Evolutionary conservation across 2,113 vertebrate species (phyloP).

Genomic region (Kryptolebias marmoratus): DNA sequence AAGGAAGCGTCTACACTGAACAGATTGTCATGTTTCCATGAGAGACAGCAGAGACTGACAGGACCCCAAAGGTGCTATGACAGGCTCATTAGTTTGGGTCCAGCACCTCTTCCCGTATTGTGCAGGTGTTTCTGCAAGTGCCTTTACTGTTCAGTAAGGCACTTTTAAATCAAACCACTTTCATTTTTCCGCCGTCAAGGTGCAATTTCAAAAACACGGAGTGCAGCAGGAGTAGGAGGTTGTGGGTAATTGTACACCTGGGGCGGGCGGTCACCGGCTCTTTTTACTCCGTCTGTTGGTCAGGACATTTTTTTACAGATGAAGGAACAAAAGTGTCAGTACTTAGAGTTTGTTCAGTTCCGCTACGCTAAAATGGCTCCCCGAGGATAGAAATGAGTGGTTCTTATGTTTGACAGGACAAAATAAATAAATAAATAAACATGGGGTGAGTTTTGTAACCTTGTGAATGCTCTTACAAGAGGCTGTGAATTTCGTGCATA

Average conservation of each 20-base stretch:
- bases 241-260: too few relatives aligned
- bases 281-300: background rate
- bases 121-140: constrained; percentile 3
- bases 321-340: background rate
- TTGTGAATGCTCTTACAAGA: background rate
- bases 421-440: too few relatives aligned
- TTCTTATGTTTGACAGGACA: background rate
- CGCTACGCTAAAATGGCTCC: background rate
- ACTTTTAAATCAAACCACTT: background rate
- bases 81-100: constrained; percentile 10
- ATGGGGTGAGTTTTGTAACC: background rate
- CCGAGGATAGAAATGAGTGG: background rate
- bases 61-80: background rate
- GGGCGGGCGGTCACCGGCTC: too few relatives aligned
- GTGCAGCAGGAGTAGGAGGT: background rate
- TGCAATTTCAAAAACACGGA: background rate
- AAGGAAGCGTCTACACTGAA: background rate
- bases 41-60: constrained; percentile 5
- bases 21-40: background rate
- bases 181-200: background rate
- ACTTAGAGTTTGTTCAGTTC: background rate
- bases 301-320: background rate
- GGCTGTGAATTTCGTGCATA: too few relatives aligned
- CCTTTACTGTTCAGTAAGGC: background rate
- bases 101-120: background rate